Conservation (phyloP, 2,797 vertebrate species). For the Amniataba percoides region DNA sequence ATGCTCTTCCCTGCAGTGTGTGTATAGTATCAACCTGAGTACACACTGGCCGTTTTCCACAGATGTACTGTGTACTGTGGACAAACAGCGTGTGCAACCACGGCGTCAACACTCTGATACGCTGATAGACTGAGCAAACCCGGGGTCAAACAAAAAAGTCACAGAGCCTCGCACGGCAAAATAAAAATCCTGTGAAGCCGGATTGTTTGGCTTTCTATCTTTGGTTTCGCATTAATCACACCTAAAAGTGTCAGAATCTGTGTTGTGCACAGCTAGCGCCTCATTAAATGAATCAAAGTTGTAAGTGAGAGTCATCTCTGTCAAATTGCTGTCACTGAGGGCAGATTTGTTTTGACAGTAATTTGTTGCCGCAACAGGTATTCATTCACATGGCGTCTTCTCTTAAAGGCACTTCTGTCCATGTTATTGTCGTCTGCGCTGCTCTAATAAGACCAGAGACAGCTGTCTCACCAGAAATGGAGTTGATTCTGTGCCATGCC, state of each 20-base stretch:
- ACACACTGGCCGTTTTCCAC: conserved; percentile 74
- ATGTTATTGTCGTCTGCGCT: background rate
- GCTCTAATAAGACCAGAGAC: conserved; percentile 40
- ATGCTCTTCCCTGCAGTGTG: conserved; percentile 41
- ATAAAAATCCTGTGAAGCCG: background rate
- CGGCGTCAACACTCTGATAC: conserved; percentile 61
- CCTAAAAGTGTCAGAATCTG: background rate
- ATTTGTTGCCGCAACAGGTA: conserved; percentile 25
- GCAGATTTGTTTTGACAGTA: conserved; percentile 26
- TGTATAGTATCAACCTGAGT: conserved; percentile 71
- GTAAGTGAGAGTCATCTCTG: conserved; percentile 13
- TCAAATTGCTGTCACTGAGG: conserved; percentile 7
- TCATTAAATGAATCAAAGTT: conserved; percentile 16
- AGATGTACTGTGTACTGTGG: conserved; percentile 66
- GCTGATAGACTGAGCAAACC: conserved; percentile 72
- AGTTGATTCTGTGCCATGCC: conserved; percentile 29
- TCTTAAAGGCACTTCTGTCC: conserved; percentile 18
- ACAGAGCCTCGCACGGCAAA: conserved; percentile 30
- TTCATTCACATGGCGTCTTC: conserved; percentile 3
- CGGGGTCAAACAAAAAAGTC: conserved; percentile 65
- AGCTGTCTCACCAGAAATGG: conserved; percentile 34
- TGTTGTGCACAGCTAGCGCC: background rate
- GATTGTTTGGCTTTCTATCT: background rate
- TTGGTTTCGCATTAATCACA: background rate
- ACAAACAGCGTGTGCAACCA: conserved; percentile 65